Conservation (phyloP, 2,113 vertebrate genomes). For the Crypturellus undulatus region DNA sequence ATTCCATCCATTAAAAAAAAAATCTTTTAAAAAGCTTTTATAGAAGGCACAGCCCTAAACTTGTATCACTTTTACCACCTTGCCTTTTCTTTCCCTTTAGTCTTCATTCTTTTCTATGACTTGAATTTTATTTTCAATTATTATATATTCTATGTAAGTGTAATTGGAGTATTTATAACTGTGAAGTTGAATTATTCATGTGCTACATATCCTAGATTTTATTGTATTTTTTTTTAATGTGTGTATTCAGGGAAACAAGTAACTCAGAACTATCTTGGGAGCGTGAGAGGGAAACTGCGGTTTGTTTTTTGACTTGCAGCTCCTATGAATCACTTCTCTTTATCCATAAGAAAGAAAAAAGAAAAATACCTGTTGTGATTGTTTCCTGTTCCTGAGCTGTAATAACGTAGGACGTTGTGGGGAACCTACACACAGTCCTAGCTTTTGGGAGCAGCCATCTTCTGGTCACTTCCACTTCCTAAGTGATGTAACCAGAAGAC, state of each 20-base stretch:
- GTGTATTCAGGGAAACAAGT: constrained; percentile 81
- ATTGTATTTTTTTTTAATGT: constrained; percentile 69
- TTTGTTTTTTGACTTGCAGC: constrained; percentile 70
- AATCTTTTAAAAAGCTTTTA: constrained; percentile 62
- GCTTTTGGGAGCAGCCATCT: constrained; percentile 78
- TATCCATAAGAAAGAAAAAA: constrained; percentile 49
- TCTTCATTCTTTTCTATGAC: constrained; percentile 88
- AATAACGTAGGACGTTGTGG: constrained; percentile 62
- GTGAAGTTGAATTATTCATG: constrained; percentile 93
- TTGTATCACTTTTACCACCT: constrained; percentile 81
- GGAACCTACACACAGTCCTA: constrained; percentile 47
- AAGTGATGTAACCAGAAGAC: not conserved
- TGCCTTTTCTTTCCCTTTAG: constrained; percentile 77
- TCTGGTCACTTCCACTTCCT: constrained; percentile 4
- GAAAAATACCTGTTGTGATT: constrained; percentile 58
- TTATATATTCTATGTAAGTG: constrained; percentile 85
- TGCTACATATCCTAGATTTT: constrained; percentile 87
- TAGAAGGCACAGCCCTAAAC: constrained; percentile 76
- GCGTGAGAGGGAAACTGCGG: constrained; percentile 58
- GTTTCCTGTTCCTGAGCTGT: constrained; percentile 66
- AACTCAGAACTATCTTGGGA: constrained; percentile 71
- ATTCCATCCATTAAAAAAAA: constrained; percentile 61
- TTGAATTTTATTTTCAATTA: constrained; percentile 88
- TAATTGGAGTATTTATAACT: constrained; percentile 97
- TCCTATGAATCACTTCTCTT: constrained; percentile 64